phyloP scores from a whole-genome alignment of 2,113 vertebrate species.

The Bostrychus sinensis region DNA sequence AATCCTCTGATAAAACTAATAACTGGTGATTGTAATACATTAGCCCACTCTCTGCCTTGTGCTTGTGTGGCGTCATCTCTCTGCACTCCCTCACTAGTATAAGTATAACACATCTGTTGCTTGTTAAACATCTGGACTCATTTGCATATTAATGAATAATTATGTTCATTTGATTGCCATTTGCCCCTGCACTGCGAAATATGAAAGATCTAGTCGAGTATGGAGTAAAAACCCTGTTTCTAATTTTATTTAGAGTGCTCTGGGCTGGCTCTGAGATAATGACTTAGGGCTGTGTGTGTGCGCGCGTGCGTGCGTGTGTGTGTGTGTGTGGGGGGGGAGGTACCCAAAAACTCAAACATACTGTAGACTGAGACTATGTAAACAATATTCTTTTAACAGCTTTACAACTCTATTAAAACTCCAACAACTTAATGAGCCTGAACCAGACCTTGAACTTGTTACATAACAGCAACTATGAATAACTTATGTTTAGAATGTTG shows the following conservation, averaged over 20 bases:
- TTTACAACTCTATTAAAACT: too few species aligned
- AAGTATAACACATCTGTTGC: conserved; percentile 75
- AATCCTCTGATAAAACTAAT: conserved; percentile 20
- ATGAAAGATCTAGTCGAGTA: conserved; percentile 58
- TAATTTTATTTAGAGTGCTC: conserved; percentile 28
- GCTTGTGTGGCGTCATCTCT: conserved; percentile 17
- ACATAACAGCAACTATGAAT: too few species aligned
- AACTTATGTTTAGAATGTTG: too few species aligned
- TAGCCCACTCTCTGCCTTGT: conserved; percentile 10
- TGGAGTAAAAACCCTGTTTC: conserved; percentile 28
- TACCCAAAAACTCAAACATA: too few species aligned
- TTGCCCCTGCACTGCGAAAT: conserved; percentile 48
- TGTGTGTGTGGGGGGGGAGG: background rate
- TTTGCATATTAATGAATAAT: conserved; percentile 84
- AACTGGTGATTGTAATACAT: conserved; percentile 41
- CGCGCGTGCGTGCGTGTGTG: too few species aligned
- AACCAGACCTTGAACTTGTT: too few species aligned
- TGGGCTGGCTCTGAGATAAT: conserved; percentile 16
- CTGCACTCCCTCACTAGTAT: conserved; percentile 63
- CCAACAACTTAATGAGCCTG: too few species aligned
- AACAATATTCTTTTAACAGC: too few species aligned
- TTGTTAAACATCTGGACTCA: conserved; percentile 76
- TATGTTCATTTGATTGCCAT: conserved; percentile 77
- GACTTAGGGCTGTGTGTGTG: too few species aligned
- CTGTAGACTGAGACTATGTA: too few species aligned